These are phyloP conservation scores for Drosophila phalerata DNA, from an alignment of 2,888 invertebrate genomes.

Conservation along the genomic window DNA sequence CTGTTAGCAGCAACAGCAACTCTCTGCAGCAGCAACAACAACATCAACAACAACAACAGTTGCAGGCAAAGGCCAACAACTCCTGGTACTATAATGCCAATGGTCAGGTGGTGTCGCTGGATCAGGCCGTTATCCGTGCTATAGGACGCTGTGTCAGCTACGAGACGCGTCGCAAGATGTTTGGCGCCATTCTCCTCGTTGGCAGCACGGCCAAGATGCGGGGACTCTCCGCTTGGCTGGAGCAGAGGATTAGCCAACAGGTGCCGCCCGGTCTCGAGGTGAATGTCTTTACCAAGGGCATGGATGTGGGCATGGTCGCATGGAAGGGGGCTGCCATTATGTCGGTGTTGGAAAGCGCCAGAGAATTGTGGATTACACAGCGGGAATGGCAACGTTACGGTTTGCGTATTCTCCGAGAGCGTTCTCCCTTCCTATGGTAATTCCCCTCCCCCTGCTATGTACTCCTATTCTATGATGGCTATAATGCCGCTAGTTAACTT, in stretches of 20 bases:
- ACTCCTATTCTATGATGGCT: background rate
- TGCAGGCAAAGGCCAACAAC: slow-evolving; percentile 31
- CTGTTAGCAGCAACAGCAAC: slow-evolving; percentile 53
- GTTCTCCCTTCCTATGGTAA: slow-evolving; percentile 96
- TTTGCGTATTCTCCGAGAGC: slow-evolving; percentile 93
- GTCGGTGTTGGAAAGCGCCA: slow-evolving; percentile 96
- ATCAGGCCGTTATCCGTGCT: slow-evolving; percentile 95
- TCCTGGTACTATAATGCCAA: slow-evolving; percentile 88
- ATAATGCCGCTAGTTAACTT: background rate
- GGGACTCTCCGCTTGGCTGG: slow-evolving; percentile 94
- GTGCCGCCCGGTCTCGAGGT: slow-evolving; percentile 94
- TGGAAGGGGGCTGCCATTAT: slow-evolving; percentile 98
- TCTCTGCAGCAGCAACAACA: slow-evolving; percentile 86
- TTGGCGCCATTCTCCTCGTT: slow-evolving; percentile 95
- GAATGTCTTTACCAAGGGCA: slow-evolving; percentile 95
- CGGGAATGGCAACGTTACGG: slow-evolving; percentile 95
- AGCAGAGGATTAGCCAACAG: slow-evolving; percentile 93
- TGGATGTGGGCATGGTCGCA: slow-evolving; percentile 94
- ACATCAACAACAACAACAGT: slow-evolving; percentile 88
- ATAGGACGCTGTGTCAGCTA: slow-evolving; percentile 96
- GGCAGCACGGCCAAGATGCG: slow-evolving; percentile 96
- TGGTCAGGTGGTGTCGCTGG: slow-evolving; percentile 93
- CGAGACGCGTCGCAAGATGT: slow-evolving; percentile 97
- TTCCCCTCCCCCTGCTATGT: background rate
- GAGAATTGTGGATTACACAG: slow-evolving; percentile 95